Conservation (phyloP, 2,797 vertebrate genomes). For the Benthosema pterotum region DNA sequence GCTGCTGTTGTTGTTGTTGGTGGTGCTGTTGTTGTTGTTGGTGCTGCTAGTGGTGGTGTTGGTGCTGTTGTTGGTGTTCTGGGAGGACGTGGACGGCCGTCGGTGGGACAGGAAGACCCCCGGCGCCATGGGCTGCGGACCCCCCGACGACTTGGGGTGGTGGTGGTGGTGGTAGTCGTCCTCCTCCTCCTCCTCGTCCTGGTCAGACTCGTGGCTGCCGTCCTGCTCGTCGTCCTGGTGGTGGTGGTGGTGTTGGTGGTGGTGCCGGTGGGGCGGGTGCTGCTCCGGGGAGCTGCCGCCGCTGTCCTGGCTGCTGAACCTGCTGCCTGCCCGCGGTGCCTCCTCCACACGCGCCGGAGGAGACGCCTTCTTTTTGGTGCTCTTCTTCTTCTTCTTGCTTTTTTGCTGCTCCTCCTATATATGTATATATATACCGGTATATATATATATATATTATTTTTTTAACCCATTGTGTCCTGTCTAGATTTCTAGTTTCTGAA, state of each 20-base stretch:
- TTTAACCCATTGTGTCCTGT: too few relatives aligned
- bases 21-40: conserved; percentile 65
- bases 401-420: conserved; percentile 93
- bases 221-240: conserved; percentile 87
- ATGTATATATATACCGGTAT: too few relatives aligned
- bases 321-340: too few relatives aligned
- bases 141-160: conserved; percentile 82
- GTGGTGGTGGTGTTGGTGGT: conserved; percentile 85
- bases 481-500: too few relatives aligned
- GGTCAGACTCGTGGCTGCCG: conserved; percentile 87
- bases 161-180: conserved; percentile 87
- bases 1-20: neutral
- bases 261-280: conserved; percentile 82
- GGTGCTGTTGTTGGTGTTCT: conserved; percentile 89
- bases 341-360: neutral
- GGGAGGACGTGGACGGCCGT: conserved; percentile 89
- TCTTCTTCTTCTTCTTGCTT: conserved; percentile 96
- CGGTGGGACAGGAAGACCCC: conserved; percentile 95
- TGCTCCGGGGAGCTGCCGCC: conserved; percentile 93
- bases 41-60: conserved; percentile 85
- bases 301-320: conserved; percentile 81
- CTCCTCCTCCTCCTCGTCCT: too few relatives aligned
- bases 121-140: conserved; percentile 93
- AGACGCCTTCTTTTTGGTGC: conserved; percentile 91
- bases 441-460: too few relatives aligned